These are phyloP conservation scores for Prionailurus bengalensis DNA, from an alignment of 2,113 vertebrate genomes.

Conservation along the genomic window DNA sequence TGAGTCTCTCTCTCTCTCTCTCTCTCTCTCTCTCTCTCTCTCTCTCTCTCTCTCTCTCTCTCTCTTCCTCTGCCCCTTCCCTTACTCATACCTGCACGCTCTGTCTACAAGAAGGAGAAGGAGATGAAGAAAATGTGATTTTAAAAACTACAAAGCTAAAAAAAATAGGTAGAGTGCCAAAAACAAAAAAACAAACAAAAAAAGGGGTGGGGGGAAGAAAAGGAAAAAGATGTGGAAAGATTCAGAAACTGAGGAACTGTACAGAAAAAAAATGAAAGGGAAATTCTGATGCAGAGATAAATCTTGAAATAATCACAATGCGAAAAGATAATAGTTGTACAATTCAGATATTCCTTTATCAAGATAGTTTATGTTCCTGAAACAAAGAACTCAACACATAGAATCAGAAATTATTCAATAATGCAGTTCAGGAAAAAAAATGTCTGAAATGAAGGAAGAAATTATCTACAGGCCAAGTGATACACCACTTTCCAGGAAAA, in stretches of 20 bases:
- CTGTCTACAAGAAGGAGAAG: no score
- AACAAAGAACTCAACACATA: not conserved
- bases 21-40: no score
- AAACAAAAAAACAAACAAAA: not conserved
- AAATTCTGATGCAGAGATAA: not conserved
- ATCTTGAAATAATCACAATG: not conserved
- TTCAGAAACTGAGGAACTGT: not conserved
- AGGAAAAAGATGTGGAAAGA: not conserved
- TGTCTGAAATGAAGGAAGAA: not conserved
- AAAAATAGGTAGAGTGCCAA: not conserved
- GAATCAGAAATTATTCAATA: slow-evolving; percentile 42
- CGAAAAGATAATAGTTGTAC: not conserved
- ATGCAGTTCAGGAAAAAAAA: not conserved
- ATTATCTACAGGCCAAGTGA: not conserved
- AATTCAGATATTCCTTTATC: not conserved
- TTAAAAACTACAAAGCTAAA: not conserved
- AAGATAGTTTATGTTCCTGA: not conserved
- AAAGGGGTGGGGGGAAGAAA: no score
- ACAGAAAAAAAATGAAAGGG: not conserved
- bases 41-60: no score
- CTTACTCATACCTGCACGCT: no score
- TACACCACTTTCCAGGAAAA: slow-evolving; percentile 37
- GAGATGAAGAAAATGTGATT: no score
- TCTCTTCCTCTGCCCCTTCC: no score
- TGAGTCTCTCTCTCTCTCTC: no score